phyloP scores from a whole-genome alignment of 2,888 invertebrate species.

The Dryobota labecula region DNA sequence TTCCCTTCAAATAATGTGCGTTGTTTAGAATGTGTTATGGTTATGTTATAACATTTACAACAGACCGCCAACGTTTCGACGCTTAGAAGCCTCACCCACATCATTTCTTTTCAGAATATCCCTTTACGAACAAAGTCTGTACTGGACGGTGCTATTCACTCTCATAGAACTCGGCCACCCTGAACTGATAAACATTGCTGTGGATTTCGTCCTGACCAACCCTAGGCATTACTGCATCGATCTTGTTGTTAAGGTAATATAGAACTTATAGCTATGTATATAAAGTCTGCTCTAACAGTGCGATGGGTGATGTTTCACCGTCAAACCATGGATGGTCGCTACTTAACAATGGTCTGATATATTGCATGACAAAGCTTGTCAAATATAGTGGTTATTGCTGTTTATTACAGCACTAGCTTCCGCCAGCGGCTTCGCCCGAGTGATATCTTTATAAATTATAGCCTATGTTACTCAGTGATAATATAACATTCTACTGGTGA shows the following conservation, averaged over 20 bases:
- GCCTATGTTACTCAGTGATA: no score
- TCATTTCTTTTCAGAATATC: slow-evolving; percentile 79
- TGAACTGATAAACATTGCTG: slow-evolving; percentile 82
- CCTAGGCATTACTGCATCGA: slow-evolving; percentile 85
- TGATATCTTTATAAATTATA: no score
- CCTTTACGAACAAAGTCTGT: slow-evolving; percentile 85
- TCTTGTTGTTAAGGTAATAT: slow-evolving; percentile 83
- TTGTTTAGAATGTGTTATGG: no score
- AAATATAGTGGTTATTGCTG: no score
- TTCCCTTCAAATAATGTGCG: no score
- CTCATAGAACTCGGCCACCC: slow-evolving; percentile 83
- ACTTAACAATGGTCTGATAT: neutral
- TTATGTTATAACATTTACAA: no score
- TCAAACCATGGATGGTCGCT: no score
- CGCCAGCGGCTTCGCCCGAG: no score
- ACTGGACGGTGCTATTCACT: slow-evolving; percentile 86
- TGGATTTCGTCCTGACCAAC: slow-evolving; percentile 80
- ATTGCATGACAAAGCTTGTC: neutral
- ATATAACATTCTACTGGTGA: no score
- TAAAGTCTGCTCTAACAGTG: neutral
- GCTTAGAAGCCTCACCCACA: neutral
- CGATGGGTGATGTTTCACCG: neutral
- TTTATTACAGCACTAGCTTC: no score
- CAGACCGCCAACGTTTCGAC: no score
- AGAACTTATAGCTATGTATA: neutral